phyloP scores from a whole-genome alignment of 2,113 vertebrate genomes.

The Gavia stellata region DNA sequence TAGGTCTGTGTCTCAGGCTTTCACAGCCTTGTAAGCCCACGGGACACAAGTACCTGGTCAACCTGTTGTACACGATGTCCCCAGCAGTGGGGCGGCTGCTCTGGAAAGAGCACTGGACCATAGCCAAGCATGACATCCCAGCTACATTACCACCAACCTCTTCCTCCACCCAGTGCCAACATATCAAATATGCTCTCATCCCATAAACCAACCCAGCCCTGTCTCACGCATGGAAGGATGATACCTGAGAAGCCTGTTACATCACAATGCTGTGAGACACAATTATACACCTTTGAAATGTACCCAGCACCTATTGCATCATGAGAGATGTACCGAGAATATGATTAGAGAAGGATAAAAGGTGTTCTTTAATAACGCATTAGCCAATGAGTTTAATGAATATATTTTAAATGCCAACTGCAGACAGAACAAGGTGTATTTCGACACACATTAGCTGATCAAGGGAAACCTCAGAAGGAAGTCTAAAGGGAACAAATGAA shows the following conservation, averaged over 20 bases:
- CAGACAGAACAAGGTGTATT: constrained; percentile 29
- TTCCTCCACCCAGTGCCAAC: neutral
- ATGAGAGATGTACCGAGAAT: constrained; percentile 34
- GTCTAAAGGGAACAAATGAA: constrained; percentile 23
- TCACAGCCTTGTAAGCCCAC: neutral
- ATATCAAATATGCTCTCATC: neutral
- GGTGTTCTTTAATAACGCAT: constrained; percentile 32
- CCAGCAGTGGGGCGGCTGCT: neutral
- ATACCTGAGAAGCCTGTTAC: constrained; percentile 35
- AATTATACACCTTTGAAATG: constrained; percentile 24
- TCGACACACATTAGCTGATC: constrained; percentile 31
- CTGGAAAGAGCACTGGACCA: neutral
- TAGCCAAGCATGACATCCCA: neutral
- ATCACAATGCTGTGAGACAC: neutral
- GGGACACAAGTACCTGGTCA: neutral
- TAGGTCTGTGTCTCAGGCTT: neutral
- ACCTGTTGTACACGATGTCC: neutral
- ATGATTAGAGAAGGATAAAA: constrained; percentile 54
- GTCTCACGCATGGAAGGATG: neutral
- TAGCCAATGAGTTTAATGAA: constrained; percentile 34
- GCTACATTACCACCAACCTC: neutral
- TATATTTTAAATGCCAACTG: neutral
- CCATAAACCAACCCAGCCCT: neutral
- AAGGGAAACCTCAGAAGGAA: constrained; percentile 37
- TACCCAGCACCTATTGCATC: constrained; percentile 29